Evolutionary conservation across 2,113 vertebrate genomes (phyloP), one percentile per base, ranked within the genome.

Genomic region (Rhea americana): DNA sequence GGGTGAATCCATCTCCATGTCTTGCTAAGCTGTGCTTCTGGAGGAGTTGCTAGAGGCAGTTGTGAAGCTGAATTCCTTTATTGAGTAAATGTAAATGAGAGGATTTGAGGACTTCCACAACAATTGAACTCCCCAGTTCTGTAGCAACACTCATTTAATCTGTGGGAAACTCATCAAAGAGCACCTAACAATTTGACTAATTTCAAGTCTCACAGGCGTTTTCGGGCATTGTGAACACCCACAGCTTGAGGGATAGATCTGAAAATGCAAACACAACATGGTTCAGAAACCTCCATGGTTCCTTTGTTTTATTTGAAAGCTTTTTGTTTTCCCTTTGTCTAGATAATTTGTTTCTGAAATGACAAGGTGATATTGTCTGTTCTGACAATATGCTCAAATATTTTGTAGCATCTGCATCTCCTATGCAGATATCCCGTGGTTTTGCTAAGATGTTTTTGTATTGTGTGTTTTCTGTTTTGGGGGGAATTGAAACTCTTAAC

Each of bases 101-200:
- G 80, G 90, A 91, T 91, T 94, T 84, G 92, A 90, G 51, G 83
- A 93, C 93, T 91, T 91, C 56, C 68, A 88, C 56, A 88, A 90
- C 80, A 93, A 93, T 81, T 81, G 80, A 90, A 63, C 83, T 93
- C 80, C 83, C 61, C 70, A 75, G 56, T 91, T 88, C 88, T 72
- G 55, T 51, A 86, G 90, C 65, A 92, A 61, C 32, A 25, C 48
- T 72, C 63, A 62, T 82, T 95, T 83, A 82, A 94, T 74, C 79
- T 85, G 55, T 59, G 82, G 58, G 88, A 93, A 95, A 87, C n/a
- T 85, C 82, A 82, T 85, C 87, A 93, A 87, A 89, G 85, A 50
- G 70, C 67, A 91, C 72, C 91, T 82, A 91, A 51, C 72, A 85
- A 41, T 55, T 59, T 77, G 63, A 62, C 11, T 25, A 71, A 53